phyloP scores from a whole-genome alignment of 2,888 invertebrate species.

The Pheosia tremula region DNA sequence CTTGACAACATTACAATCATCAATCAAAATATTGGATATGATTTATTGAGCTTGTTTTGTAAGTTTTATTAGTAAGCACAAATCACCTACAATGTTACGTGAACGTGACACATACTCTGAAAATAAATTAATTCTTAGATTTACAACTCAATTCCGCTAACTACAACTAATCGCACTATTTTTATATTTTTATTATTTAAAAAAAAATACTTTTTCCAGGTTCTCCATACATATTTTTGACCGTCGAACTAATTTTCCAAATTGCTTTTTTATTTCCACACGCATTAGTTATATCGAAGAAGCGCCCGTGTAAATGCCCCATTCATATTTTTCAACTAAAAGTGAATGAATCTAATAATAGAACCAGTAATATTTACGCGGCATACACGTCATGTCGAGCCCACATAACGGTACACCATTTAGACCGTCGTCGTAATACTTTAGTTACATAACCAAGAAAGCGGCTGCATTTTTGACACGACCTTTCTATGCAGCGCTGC shows the following conservation, averaged over 20 bases:
- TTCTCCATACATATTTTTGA: too few species aligned
- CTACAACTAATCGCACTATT: too few species aligned
- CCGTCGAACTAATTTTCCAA: too few species aligned
- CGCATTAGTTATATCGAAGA: too few species aligned
- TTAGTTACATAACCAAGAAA: slow-evolving; percentile 33
- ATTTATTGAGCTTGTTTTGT: slow-evolving; percentile 24
- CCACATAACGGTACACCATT: slow-evolving; percentile 2
- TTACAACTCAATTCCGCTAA: too few species aligned
- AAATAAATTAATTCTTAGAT: too few species aligned
- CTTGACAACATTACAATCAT: slow-evolving; percentile 35
- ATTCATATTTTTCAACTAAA: slow-evolving; percentile 2
- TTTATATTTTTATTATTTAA: too few species aligned
- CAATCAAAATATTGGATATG: slow-evolving; percentile 27
- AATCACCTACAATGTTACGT: background rate
- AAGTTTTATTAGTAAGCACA: slow-evolving; percentile 9
- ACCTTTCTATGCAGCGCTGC: slow-evolving; percentile 56
- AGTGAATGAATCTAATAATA: slow-evolving; percentile 5
- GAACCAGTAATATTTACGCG: background rate
- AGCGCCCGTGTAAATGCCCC: background rate
- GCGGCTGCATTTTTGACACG: slow-evolving; percentile 44
- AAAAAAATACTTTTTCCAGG: too few species aligned
- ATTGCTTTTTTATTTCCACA: too few species aligned
- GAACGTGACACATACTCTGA: too few species aligned
- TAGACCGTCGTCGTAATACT: slow-evolving; percentile 5
- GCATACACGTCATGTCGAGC: background rate